phyloP scores from a whole-genome alignment of 2,888 invertebrate species.

The Serrognathus titanus region DNA sequence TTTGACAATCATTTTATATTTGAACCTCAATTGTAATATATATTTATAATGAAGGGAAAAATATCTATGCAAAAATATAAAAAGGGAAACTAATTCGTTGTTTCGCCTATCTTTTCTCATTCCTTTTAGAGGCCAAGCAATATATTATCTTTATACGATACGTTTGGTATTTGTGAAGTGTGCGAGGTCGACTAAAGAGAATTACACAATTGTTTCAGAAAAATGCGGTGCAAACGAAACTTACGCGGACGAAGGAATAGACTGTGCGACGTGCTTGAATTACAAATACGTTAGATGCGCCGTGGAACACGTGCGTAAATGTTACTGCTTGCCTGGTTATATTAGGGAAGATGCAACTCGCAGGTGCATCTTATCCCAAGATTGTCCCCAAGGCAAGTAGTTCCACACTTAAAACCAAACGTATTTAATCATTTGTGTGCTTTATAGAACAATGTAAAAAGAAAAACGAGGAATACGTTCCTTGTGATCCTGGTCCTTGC shows the following conservation, averaged over 20 bases:
- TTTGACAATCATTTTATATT: background rate
- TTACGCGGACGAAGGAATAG: slow-evolving; percentile 13
- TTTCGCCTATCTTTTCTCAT: too few species aligned
- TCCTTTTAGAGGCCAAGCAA: background rate
- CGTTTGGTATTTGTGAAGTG: background rate
- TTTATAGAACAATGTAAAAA: background rate
- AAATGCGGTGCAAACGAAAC: slow-evolving; percentile 17
- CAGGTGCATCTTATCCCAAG: slow-evolving; percentile 14
- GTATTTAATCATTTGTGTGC: background rate
- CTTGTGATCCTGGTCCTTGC: background rate
- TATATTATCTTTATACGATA: too few species aligned
- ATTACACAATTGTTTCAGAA: slow-evolving; percentile 5
- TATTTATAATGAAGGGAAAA: background rate
- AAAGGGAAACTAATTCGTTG: too few species aligned
- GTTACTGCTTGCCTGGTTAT: slow-evolving; percentile 23
- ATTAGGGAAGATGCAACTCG: slow-evolving; percentile 12
- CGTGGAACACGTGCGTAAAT: slow-evolving; percentile 12
- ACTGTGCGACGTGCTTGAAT: slow-evolving; percentile 23
- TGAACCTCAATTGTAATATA: background rate
- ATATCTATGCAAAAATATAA: too few species aligned
- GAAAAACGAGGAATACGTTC: background rate
- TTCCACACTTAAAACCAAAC: background rate
- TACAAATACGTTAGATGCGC: slow-evolving; percentile 14
- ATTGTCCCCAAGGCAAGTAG: slow-evolving; percentile 12
- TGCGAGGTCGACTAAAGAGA: background rate